phyloP scores from a whole-genome alignment of 2,113 vertebrate genomes.

The Alces alces region DNA sequence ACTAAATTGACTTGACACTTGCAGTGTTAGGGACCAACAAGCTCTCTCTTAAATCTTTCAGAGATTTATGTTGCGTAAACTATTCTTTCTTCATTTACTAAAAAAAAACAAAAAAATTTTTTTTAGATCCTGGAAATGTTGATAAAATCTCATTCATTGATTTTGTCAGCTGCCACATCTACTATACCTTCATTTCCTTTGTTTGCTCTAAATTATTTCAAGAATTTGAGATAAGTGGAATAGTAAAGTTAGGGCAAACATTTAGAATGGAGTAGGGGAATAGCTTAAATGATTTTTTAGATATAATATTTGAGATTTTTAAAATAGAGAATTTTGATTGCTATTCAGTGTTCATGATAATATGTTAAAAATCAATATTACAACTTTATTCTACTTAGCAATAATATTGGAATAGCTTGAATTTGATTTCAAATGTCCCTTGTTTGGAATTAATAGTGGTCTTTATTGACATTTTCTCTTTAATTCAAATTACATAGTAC shows the following conservation, averaged over 20 bases:
- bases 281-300: neutral
- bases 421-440: neutral
- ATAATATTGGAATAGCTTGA: neutral
- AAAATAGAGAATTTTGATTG: neutral
- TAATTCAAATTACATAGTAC: neutral
- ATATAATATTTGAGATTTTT: neutral
- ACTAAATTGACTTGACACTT: neutral
- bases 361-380: neutral
- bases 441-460: neutral
- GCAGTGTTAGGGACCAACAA: neutral
- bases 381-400: neutral
- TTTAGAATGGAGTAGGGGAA: neutral
- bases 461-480: neutral
- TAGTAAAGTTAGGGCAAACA: neutral
- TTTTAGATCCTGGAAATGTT: neutral
- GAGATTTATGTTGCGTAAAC: neutral
- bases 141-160: neutral
- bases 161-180: neutral
- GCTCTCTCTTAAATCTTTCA: neutral
- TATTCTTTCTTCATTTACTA: neutral
- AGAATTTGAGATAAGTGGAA: neutral
- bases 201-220: neutral
- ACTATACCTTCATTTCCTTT: neutral
- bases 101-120: accelerated
- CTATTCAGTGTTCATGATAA: neutral